These are phyloP conservation scores for Lathamus discolor DNA, from an alignment of 2,113 vertebrate genomes.

Conservation along the genomic window DNA sequence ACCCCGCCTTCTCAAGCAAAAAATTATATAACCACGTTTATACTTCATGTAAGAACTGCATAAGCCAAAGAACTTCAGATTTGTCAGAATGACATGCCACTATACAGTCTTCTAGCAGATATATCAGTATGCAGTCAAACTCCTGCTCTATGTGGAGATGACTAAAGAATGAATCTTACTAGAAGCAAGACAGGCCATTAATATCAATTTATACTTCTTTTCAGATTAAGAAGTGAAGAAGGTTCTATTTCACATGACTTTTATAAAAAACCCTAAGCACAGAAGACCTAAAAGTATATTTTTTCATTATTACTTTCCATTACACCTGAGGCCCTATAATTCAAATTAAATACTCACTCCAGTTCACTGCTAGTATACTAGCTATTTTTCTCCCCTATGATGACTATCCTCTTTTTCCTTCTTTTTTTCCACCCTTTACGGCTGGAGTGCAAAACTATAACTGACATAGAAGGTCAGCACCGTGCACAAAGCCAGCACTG, in stretches of 20 bases:
- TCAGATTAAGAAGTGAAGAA: background rate
- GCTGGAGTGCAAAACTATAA: constrained; percentile 54
- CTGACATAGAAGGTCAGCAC: constrained; percentile 22
- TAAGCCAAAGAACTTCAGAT: background rate
- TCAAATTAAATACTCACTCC: constrained; percentile 20
- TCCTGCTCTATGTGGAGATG: background rate
- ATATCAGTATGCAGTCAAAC: background rate
- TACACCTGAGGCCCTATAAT: background rate
- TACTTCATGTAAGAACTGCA: background rate
- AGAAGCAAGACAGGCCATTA: background rate
- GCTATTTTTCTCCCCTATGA: background rate
- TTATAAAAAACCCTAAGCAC: background rate
- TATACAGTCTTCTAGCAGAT: background rate
- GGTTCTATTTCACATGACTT: background rate
- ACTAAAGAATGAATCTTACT: background rate
- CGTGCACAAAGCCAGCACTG: constrained; percentile 69
- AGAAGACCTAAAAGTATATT: background rate
- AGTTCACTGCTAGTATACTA: constrained; percentile 28
- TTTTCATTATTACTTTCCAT: background rate
- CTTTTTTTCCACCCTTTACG: background rate
- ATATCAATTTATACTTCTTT: background rate
- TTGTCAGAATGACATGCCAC: background rate
- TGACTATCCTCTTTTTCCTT: background rate
- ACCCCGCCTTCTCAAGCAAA: background rate
- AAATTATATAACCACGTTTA: background rate